Base-by-base conservation (phyloP, 2,888 invertebrate species). In the Liodrosophila aerea region DNA sequence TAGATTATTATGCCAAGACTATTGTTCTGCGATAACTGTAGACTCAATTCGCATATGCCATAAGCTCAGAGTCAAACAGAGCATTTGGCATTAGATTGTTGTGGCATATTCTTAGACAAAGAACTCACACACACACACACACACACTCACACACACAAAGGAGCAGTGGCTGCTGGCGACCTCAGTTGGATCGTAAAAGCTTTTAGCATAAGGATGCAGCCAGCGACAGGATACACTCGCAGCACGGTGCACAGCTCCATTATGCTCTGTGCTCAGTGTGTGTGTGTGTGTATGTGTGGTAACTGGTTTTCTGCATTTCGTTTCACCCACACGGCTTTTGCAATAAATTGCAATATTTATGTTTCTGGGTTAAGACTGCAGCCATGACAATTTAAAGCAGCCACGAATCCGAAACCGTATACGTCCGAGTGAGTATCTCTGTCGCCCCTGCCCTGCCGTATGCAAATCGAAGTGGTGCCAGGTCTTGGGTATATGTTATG, bases 321-420 rank as follows among this genome's bases (percentile, higher is more conserved):
- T 2, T 13, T 12, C 7, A 2, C 0, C 7, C 29, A 4, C 37
- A 7, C 29, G 27, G 33, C 36, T 36, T 50, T 12, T 11, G 62
- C 53, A 52, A 74, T 74, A 67, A 74, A 71, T 62, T 70, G 67
- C 71, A 66, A 72, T 83, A 83, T 81, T 81, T 82, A 85, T 82
- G 81, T 83, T 82, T 82, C 76, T 82, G 74, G 81, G 85, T 82
- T 81, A 81, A 69, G 68, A 64, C 66, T 65, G 65, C 68, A 62
- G 63, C 34, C 53, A 60, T 53, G 76, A 78, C 68, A 75, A 64
- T 78, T 64, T 57, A 61, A 68, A 57, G 62, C 64, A 50, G 46
- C 54, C 22, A 22, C 22, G 22, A 5, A 22, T 22, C 2, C 22
- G 22, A 22, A 22, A 22, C 3, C 22, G 22, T 22, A 22, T 22